These are phyloP conservation scores for Porites australiensis DNA, from an alignment of 64 coral and sea anemone species.

Conservation along the genomic window DNA sequence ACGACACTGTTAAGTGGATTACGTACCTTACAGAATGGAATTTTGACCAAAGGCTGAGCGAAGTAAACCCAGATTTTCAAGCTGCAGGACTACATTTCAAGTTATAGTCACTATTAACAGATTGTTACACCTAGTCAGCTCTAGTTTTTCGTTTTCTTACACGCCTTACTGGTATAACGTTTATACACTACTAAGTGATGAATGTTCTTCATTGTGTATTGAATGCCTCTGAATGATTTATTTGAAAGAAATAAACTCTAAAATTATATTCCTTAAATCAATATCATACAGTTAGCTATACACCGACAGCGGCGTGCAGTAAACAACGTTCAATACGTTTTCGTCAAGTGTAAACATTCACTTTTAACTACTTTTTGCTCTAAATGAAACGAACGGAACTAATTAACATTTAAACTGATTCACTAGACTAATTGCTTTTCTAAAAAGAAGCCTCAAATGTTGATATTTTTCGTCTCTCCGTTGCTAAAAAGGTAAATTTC, in stretches of 20 bases:
- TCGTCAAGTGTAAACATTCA: background rate
- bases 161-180: too few species aligned
- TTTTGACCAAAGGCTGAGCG: too few species aligned
- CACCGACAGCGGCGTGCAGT: background rate
- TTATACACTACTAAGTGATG: too few species aligned
- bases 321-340: conserved; percentile 6
- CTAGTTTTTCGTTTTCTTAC: too few species aligned
- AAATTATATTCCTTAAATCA: background rate
- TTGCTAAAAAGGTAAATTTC: too few species aligned
- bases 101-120: too few species aligned
- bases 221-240: background rate
- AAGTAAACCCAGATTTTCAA: too few species aligned
- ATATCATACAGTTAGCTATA: background rate
- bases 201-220: background rate
- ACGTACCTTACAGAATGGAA: background rate
- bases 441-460: background rate
- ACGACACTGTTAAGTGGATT: background rate
- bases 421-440: conserved; percentile 25
- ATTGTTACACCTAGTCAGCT: too few species aligned
- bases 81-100: too few species aligned
- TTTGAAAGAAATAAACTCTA: background rate
- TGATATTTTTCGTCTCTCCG: too few species aligned
- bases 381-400: background rate
- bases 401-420: conserved; percentile 22
- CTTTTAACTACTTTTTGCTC: background rate